Conservation (phyloP, 64 coral and sea anemone genomes). For the Dendronephthya gigantea region DNA sequence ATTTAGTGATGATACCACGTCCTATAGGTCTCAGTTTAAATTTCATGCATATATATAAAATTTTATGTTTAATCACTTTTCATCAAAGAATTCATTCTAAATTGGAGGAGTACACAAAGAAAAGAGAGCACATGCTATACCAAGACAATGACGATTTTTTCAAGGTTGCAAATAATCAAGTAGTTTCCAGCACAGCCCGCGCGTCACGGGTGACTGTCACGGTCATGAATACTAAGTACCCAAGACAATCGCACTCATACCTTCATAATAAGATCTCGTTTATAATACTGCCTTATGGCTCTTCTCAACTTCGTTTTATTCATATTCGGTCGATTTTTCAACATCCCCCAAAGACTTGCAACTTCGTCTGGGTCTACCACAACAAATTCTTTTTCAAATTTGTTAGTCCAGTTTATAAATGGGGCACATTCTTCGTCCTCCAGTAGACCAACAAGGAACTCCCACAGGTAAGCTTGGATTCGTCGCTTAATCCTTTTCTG, state of each 20-base stretch:
- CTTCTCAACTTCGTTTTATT: neutral
- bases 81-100: no score
- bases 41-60: no score
- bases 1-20: no score
- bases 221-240: neutral
- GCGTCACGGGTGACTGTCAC: neutral
- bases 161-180: no score
- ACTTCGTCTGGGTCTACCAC: neutral
- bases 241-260: neutral
- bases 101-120: no score
- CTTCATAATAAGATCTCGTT: constrained; percentile 9
- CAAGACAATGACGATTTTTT: no score
- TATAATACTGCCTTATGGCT: constrained; percentile 11
- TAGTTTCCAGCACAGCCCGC: neutral
- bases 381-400: neutral
- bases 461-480: constrained; percentile 8
- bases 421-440: constrained; percentile 11
- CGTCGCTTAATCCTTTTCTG: neutral
- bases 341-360: neutral
- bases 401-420: constrained; percentile 11
- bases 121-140: no score
- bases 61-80: no score
- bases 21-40: no score
- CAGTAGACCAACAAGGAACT: neutral
- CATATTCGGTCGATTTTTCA: constrained; percentile 5